Base-by-base conservation (phyloP, 2,797 vertebrate species). In the Potorous gilbertii region DNA sequence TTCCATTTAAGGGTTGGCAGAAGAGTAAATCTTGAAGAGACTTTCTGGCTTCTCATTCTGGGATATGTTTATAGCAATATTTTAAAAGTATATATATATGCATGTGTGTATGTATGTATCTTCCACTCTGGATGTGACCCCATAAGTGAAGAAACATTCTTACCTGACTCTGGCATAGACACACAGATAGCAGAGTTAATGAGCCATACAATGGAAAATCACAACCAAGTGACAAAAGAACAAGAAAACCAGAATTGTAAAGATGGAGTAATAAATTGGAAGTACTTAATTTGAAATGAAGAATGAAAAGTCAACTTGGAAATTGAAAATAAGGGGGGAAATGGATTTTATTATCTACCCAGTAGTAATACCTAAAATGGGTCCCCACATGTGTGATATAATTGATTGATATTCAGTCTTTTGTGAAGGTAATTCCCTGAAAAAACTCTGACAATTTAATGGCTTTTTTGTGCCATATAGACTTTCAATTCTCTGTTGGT, bases 261-360 rank as follows among this genome's bases (percentile, higher is more conserved):
- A 95, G 3, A 66, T 66, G 62, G 62, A 66, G 34, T 66, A 34
- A 34, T 66, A 34, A 31, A 29, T 12, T 92, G 18, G 12, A 87
- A 50, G 90, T 81, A 92, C 92, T 74, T 94, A 62, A 93, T 1
- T 91, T 54, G 28, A 8, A 91, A 55, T 89, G n/a, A 96, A 92
- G 81, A 18, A 5, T 56, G 9, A 90, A 90, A 14, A 9, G 6
- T 46, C 55, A 66, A n/a, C 34, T 66, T n/a, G 34, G 62, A 66
- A 34, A 59, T 1, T 56, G 46, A 59, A 6, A 90, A 14, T 57
- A 59, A 91, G 11, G 54, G 3, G 57, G 34, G 56, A 87, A 59
- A 27, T 93, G 55, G 27, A 62, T 18, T 18, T 54, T 54, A 4
- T 81, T 62, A 8, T 11, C 54, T 54, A 91, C 31, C 1, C 24